phyloP scores from a whole-genome alignment of 1,140 invertebrate genomes.

The Brevipalpus yothersi region DNA sequence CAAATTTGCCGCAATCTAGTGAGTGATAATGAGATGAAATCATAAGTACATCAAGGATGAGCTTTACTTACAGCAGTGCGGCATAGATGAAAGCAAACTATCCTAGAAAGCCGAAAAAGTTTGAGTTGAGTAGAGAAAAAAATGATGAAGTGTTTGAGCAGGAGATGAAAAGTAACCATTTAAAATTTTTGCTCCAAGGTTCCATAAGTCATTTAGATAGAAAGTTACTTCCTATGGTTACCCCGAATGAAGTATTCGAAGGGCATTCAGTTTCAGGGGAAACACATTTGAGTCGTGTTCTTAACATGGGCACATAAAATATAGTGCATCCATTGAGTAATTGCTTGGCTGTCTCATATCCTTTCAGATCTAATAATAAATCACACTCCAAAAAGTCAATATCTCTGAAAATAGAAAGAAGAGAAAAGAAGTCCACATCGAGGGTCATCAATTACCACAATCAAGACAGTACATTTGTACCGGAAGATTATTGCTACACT shows the following conservation, averaged over 20 bases:
- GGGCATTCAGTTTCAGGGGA: conserved; percentile 78
- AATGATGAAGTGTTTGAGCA: conserved; percentile 24
- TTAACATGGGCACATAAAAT: conserved; percentile 85
- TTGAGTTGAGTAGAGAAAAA: conserved; percentile 86
- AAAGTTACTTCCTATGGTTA: too few species aligned
- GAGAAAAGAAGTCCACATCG: not conserved
- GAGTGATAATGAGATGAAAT: conserved; percentile 83
- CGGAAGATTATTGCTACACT: not conserved
- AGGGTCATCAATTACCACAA: not conserved
- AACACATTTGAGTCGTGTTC: conserved; percentile 63
- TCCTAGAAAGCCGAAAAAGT: conserved; percentile 71
- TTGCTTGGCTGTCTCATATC: conserved; percentile 57
- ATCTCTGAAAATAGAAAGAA: not conserved
- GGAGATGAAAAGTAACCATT: not conserved
- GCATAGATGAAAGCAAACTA: conserved; percentile 87
- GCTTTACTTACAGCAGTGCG: conserved; percentile 92
- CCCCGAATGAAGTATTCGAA: conserved; percentile 34
- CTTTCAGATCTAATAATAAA: conserved; percentile 64
- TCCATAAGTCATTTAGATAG: not conserved
- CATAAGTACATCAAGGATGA: conserved; percentile 95
- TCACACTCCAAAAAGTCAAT: conserved; percentile 70
- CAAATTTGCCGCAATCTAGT: too few species aligned
- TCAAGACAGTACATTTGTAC: not conserved
- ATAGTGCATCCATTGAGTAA: conserved; percentile 56
- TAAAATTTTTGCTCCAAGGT: not conserved